Base-by-base conservation (phyloP, 2,113 vertebrate genomes). In the Halcyon malimbica region DNA sequence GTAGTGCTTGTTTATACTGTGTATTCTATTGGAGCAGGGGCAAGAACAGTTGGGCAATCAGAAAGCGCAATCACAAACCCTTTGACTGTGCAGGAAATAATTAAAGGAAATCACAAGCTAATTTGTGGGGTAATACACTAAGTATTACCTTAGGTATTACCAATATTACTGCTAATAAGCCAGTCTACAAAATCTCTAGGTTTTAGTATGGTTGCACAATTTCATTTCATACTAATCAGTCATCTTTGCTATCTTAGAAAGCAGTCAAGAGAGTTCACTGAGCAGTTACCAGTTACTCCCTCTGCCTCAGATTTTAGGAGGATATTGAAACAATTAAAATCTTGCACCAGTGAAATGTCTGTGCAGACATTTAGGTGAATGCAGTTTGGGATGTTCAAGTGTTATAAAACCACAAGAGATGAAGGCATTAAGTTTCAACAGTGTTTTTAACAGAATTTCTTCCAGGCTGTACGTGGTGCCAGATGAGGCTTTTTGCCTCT, bases 151-250 rank as follows among this genome's bases (percentile, higher is more conserved):
- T 28, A 53, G 51, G 51, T 53, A 53, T 53, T 53, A 53, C 51
- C 26, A 28, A 8, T 53, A 53, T 53, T 53, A 16, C 26, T 53
- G 25, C 51, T 53, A 28, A 73, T 80, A 93, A 94, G 16, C 3
- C 48, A 71, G 11, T 39, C 50, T 80, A 39, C 48, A 39, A 84
- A 87, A 37, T 53, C 37, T 83, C 1, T 2, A 81, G 11, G 6
- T 60, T 91, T 93, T 93, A 73, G 65, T 56, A 65, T 28, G 11
- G 35, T 62, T 83, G 46, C 25, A 35, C 46, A 70, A 48, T 62
- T 91, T 64, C 10, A 65, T 91, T 96, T 93, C n/a, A 74, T 56
- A 69, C 31, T 92, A 57, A 74, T 83, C 87, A 70, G 44, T 88
- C 50, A 63, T 85, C 67, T 83, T 94, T 77, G 23, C 51, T 86